Evolutionary conservation across 2,113 vertebrate species (phyloP).

Genomic region (Platysteira castanea): DNA sequence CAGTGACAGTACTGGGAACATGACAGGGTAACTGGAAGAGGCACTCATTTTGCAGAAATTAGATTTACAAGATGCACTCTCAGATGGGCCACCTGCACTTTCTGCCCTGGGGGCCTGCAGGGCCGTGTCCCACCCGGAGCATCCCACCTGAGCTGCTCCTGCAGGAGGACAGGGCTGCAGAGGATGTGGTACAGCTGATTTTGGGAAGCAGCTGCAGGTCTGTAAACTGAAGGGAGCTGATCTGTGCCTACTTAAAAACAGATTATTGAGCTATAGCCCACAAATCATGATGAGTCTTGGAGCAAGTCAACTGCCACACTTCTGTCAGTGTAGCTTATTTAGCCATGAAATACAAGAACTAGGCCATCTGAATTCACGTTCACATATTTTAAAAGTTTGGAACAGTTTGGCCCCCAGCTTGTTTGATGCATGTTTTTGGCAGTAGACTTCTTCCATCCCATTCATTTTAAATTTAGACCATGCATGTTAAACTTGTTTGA

Average conservation of each 20-base stretch:
- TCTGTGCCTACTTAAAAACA: neutral
- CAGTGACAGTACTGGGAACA: neutral
- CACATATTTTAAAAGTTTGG: neutral
- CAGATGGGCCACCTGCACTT: neutral
- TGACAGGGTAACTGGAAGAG: neutral
- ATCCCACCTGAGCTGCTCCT: neutral
- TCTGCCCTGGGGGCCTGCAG: neutral
- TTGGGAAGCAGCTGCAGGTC: neutral
- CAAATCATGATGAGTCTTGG: neutral
- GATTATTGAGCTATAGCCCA: neutral
- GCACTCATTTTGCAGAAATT: neutral
- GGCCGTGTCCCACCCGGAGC: neutral
- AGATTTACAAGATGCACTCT: fast-evolving
- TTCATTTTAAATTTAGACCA: neutral
- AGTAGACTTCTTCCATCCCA: neutral
- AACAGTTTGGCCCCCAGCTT: neutral
- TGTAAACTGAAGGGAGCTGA: neutral
- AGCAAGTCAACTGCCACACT: neutral
- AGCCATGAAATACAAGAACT: neutral
- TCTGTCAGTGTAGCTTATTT: neutral
- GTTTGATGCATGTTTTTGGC: neutral
- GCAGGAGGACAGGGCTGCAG: neutral
- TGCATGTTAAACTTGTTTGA: neutral
- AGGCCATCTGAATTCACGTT: neutral
- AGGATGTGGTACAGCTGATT: neutral